These are phyloP conservation scores for Anas bahamensis DNA, from an alignment of 2,797 vertebrate species.

Conservation along the genomic window DNA sequence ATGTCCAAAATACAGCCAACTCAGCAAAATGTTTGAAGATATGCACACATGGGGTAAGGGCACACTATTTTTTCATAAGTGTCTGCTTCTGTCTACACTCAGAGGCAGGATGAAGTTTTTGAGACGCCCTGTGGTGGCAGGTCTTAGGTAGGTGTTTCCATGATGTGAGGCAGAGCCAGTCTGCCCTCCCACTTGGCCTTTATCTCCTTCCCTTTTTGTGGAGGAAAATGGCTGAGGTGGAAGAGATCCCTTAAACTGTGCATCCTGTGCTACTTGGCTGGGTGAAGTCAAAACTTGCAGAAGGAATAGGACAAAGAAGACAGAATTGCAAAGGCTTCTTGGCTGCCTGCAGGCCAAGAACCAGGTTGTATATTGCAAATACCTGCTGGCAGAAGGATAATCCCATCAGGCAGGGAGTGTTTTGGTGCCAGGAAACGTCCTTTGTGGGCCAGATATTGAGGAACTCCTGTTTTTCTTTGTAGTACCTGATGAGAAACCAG, in stretches of 20 bases:
- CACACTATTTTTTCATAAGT: fast-evolving
- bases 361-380: background rate
- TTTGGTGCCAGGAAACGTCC: background rate
- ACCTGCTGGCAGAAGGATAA: background rate
- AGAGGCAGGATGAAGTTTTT: background rate
- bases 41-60: fast-evolving
- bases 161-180: background rate
- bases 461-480: background rate
- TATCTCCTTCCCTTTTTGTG: background rate
- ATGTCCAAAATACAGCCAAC: background rate
- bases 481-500: background rate
- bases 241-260: background rate
- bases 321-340: background rate
- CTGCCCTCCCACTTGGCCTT: background rate
- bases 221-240: background rate
- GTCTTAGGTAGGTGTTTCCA: too few species aligned
- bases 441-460: background rate
- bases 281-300: background rate
- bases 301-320: background rate
- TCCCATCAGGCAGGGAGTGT: background rate
- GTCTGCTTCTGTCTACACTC: background rate
- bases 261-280: background rate
- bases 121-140: background rate
- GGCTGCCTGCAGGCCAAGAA: background rate
- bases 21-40: fast-evolving